phyloP scores from a whole-genome alignment of 2,797 vertebrate species.

The Chloroceryle amazona region DNA sequence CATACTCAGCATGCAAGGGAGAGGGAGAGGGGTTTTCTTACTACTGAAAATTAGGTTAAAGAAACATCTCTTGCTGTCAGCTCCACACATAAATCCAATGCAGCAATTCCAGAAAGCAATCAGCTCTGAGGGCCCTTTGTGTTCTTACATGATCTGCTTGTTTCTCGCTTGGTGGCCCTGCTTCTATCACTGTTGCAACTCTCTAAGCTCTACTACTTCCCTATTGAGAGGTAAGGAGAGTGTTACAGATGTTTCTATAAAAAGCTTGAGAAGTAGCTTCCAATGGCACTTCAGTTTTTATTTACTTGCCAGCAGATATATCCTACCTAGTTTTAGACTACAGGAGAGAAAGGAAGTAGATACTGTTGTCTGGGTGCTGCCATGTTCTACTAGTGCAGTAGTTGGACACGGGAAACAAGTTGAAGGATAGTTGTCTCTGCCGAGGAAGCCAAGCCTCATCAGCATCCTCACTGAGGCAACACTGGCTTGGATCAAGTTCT shows the following conservation, averaged over 20 bases:
- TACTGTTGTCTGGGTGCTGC: not conserved
- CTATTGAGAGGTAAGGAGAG: not conserved
- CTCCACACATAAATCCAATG: not conserved
- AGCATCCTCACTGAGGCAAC: constrained; percentile 12
- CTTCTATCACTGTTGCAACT: not conserved
- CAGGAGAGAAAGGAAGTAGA: constrained; percentile 9
- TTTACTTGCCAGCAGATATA: constrained; percentile 1
- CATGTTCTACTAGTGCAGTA: not conserved
- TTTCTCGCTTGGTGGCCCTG: not conserved
- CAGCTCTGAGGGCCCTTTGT: not conserved
- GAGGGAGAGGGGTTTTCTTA: not conserved
- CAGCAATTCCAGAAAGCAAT: not conserved
- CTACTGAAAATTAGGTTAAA: not conserved
- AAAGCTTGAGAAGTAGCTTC: not conserved
- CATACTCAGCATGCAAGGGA: rapidly evolving
- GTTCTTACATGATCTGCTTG: not conserved
- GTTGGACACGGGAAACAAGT: not conserved
- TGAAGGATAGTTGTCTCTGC: not conserved
- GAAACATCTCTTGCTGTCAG: not conserved
- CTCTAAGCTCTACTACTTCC: not conserved
- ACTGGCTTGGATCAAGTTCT: not conserved
- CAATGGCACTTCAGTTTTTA: not conserved
- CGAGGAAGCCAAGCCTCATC: constrained; percentile 23
- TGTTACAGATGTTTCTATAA: constrained; percentile 2
- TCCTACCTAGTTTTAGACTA: not conserved